phyloP scores from a whole-genome alignment of 2,888 invertebrate genomes.

The Acholoe squamosa region DNA sequence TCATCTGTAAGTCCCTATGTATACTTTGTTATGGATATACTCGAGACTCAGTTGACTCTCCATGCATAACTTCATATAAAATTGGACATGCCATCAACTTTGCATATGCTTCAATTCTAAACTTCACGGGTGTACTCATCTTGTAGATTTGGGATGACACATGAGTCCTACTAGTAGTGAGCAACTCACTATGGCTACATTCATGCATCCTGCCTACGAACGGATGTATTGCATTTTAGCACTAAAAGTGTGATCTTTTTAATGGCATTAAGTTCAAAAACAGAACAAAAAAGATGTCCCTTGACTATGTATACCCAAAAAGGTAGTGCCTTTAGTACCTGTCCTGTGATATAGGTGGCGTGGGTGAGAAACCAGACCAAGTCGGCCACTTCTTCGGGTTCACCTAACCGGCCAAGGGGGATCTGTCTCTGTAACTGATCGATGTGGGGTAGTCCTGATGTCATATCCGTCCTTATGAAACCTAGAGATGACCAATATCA shows the following conservation, averaged over 20 bases:
- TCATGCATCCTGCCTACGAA: too few species aligned
- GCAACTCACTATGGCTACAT: too few species aligned
- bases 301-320: conserved; percentile 61
- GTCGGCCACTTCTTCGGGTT: conserved; percentile 57
- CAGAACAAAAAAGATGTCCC: not conserved
- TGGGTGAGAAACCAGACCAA: conserved; percentile 53
- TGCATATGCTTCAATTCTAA: too few species aligned
- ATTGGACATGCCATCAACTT: too few species aligned
- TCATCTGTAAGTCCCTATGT: too few species aligned
- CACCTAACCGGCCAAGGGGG: conserved; percentile 58
- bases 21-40: too few species aligned
- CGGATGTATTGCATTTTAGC: not conserved
- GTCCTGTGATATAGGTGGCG: conserved; percentile 62
- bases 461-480: conserved; percentile 63
- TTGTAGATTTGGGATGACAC: not conserved
- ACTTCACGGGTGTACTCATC: too few species aligned
- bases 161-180: not conserved
- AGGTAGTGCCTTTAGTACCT: conserved; percentile 35
- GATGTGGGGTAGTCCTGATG: not conserved
- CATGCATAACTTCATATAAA: too few species aligned
- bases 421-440: conserved; percentile 6
- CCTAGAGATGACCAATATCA: too few species aligned
- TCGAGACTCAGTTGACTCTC: too few species aligned
- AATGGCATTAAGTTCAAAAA: not conserved
- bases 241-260: not conserved